Percentiles rank a stretch among this genome's conserved stretches.
phyloP scores from a whole-genome alignment of 2,797 vertebrate genomes.

The Poliocrania exsul region DNA sequence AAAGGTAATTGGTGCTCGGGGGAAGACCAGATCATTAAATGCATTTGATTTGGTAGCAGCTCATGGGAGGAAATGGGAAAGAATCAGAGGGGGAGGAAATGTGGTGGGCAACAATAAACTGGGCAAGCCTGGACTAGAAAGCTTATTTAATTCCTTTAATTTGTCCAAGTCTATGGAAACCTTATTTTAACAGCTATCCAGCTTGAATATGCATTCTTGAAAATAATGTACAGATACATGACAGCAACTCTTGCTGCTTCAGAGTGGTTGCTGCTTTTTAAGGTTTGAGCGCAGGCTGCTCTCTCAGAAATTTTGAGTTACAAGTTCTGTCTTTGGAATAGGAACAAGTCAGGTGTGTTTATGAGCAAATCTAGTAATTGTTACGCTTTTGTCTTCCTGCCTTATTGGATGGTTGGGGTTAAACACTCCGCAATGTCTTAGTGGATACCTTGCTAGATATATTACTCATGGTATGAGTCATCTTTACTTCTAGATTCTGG shows the following conservation, averaged over 20 bases:
- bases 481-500: constrained; percentile 67
- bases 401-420: background rate
- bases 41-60: background rate
- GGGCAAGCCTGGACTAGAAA: background rate
- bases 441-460: background rate
- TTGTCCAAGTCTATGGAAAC: background rate
- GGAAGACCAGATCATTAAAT: background rate
- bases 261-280: background rate
- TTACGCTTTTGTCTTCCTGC: background rate
- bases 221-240: background rate
- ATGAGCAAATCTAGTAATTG: background rate
- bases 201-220: background rate
- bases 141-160: background rate
- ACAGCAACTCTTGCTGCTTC: background rate
- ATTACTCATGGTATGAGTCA: background rate
- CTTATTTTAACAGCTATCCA: background rate
- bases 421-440: background rate
- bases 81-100: background rate
- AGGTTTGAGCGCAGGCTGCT: background rate
- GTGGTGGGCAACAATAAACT: background rate
- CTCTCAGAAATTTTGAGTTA: background rate
- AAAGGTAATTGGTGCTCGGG: constrained; percentile 58
- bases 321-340: background rate
- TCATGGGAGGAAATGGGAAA: background rate
- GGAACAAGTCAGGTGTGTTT: background rate